phyloP scores from a whole-genome alignment of 2,797 vertebrate genomes.

The Serranus cabrilla region DNA sequence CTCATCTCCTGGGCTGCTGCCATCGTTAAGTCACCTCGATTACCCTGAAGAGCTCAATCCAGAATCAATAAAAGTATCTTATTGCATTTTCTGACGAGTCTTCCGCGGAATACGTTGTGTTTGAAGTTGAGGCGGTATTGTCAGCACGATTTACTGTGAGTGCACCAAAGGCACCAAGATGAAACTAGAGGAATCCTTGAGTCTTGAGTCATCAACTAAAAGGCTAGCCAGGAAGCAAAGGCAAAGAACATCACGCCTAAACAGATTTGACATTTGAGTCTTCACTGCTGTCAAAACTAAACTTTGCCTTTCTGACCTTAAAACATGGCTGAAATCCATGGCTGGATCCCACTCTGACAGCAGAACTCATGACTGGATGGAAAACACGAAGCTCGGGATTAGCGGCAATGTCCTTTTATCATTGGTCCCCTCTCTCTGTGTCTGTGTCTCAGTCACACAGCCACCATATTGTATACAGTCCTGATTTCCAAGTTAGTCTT shows the following conservation, averaged over 20 bases:
- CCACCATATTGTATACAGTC: not conserved
- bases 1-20: conserved; percentile 24
- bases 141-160: conserved; percentile 18
- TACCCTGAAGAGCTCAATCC: conserved; percentile 13
- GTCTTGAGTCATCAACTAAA: conserved; percentile 33
- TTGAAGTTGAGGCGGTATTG: not conserved
- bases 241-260: conserved; percentile 44
- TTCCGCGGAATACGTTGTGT: not conserved
- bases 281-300: conserved; percentile 39
- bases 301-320: conserved; percentile 40
- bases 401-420: conserved; percentile 21
- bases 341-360: conserved; percentile 36
- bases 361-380: not conserved
- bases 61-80: conserved; percentile 31
- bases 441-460: conserved; percentile 13
- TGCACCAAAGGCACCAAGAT: conserved; percentile 32
- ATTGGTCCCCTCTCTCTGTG: not conserved
- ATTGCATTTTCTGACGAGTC: conserved; percentile 3
- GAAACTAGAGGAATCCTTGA: conserved; percentile 28
- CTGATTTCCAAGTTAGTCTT: not conserved
- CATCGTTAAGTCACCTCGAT: conserved; percentile 20
- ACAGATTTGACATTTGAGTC: conserved; percentile 40
- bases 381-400: conserved; percentile 18
- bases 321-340: conserved; percentile 48
- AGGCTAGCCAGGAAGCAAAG: conserved; percentile 19